Evolutionary conservation across 1,140 invertebrate species (phyloP), one percentile per base, ranked within the genome.

Genomic region (Nephotettix cincticeps): DNA sequence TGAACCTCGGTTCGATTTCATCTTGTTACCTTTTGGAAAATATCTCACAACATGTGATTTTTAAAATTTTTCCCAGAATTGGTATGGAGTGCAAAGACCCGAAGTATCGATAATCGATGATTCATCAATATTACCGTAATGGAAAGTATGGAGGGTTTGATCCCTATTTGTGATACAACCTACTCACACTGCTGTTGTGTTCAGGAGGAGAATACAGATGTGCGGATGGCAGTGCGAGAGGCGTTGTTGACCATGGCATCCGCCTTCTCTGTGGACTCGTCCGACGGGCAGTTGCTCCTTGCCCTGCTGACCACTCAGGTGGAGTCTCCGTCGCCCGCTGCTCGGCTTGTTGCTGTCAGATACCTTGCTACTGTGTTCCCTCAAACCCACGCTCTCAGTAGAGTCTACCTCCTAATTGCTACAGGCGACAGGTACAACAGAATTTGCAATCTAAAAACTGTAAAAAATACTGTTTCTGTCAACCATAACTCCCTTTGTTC

Each of bases 301-400:
- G 84, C 85, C 70, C 77, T 89, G 1, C 75, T 89, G 1, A 80
- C 84, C 74, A 83, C 84, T 67, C 88, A 90, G 79, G 86, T 90
- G 73, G 85, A 87, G 67, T 87, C 86, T 27, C 84, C 88, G 30
- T 88, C 92, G 74, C 81, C 87, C 0, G 91, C 92, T 80, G 89
- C 91, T 1, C 83, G 94, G 72, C 90, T 92, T 78, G 89, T 94
- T 21, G 90, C 93, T 25, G 93, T 93, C 71, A 86, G 93, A 71
- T 95, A 94, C 80, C 87, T 93, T 1, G 88, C 90, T 1, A 88
- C 87, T 19, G 89, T 96, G 56, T 97, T 95, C 81, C 90, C 91
- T 2, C 82, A 87, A 29, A 86, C 92, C 76, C 92, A 95, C 80
- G 86, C 93, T 1, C 89, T 92, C 1, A 92, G 94, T 1, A 84